Percentiles rank a stretch among this genome's conserved stretches.
These are phyloP conservation scores for Aphelinus certus DNA, from an alignment of 1,140 invertebrate species.

Conservation along the genomic window DNA sequence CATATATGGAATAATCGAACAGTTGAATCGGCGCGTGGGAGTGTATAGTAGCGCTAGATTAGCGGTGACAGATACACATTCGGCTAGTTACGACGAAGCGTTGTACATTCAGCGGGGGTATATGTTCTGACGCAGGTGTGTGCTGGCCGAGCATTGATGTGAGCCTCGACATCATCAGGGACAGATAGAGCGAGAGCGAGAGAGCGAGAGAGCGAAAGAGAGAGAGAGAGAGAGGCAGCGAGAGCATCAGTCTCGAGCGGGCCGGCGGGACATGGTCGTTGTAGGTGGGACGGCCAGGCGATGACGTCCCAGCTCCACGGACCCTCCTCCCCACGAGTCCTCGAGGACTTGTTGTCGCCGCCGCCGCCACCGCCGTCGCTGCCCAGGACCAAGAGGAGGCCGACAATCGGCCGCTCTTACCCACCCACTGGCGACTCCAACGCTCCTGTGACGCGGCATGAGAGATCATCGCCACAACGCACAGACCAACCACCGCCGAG, in stretches of 20 bases:
- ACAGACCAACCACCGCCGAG: conserved; percentile 47
- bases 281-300: conserved; percentile 59
- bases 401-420: background rate
- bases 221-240: too few species aligned
- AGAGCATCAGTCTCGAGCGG: background rate
- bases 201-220: too few species aligned
- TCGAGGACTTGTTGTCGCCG: conserved; percentile 50
- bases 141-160: too few species aligned
- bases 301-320: conserved; percentile 59
- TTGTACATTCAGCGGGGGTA: too few species aligned
- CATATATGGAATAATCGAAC: too few species aligned
- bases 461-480: conserved; percentile 46
- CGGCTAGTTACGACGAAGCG: too few species aligned
- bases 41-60: too few species aligned
- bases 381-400: conserved; percentile 4
- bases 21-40: too few species aligned
- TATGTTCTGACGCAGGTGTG: too few species aligned
- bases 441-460: conserved; percentile 47
- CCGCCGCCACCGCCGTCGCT: conserved; percentile 17
- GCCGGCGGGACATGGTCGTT: conserved; percentile 53
- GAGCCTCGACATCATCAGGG: too few species aligned
- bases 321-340: conserved; percentile 54
- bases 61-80: too few species aligned
- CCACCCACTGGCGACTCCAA: background rate
- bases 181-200: too few species aligned